Base-by-base conservation (phyloP, 2,113 vertebrate species). In the Austrofundulus limnaeus region DNA sequence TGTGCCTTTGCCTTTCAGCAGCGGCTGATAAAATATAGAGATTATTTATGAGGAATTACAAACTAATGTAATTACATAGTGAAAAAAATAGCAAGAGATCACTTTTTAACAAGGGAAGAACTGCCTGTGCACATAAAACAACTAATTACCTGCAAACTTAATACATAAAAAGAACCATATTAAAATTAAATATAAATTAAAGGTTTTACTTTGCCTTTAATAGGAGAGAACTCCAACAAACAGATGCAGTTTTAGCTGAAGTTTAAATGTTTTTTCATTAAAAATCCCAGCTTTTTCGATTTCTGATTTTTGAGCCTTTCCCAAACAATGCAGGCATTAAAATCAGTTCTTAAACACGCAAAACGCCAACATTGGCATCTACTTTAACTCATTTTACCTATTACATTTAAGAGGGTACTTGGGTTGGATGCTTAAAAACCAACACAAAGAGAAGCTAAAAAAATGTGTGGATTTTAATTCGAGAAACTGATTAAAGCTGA, bases 401-500 rank as follows among this genome's bases (percentile, higher is more conserved):
- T 1, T n/a, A 77, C 42, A 62, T 38, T 19, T 48, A 57, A 64
- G 38, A 63, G 50, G 3, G 23, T 66, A 70, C 69, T 70, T 78
- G 45, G 39, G 31, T 72, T 52, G 21, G 42, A 48, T 66, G 23
- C 61, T 76, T 57, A 79, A 79, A 20, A 77, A 75, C 69, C 71
- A 74, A 31, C 49, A 11, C 57, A 55, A 52, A n/a, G 58, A 66
- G 63, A 76, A 76, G 51, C 53, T 68, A 45, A 55, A 64, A 67
- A 63, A 58, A 48, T 61, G 66, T 43, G 50, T 19, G 52, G 70
- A 77, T 77, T 79, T 69, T 46, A 80, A 83, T 85, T 65, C 20
- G 73, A 70, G 71, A 49, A 78, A 77, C 43, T 65, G 65, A 86
- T 83, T 70, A 72, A 71, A 61, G 58, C 51, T 77, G 83, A 81